These are phyloP conservation scores for Lottia gigantea DNA, from an alignment of 2,888 invertebrate species.

Conservation along the genomic window DNA sequence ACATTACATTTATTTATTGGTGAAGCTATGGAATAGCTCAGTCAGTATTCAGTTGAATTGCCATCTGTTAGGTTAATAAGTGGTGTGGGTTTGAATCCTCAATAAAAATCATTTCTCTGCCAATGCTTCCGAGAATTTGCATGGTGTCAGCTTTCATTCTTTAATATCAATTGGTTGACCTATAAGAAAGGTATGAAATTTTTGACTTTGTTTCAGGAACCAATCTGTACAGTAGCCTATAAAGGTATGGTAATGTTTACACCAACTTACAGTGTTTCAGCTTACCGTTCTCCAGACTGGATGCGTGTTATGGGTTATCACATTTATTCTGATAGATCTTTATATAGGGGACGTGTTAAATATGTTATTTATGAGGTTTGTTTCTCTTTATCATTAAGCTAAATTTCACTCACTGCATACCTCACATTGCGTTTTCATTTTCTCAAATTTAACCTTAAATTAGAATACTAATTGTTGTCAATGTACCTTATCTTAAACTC, in stretches of 20 bases:
- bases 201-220: slow-evolving; percentile 23
- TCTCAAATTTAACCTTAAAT: too few species aligned
- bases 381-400: too few species aligned
- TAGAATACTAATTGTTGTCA: too few species aligned
- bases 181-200: too few species aligned
- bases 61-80: too few species aligned
- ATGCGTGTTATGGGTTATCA: slow-evolving; percentile 25
- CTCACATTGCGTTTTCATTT: too few species aligned
- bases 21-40: too few species aligned
- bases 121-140: neutral
- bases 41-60: neutral
- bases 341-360: slow-evolving; percentile 12
- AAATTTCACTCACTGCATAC: too few species aligned
- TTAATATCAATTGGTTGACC: neutral
- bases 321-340: slow-evolving; percentile 13
- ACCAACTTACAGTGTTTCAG: slow-evolving; percentile 31
- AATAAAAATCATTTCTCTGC: too few species aligned
- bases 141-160: neutral
- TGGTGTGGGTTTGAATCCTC: too few species aligned
- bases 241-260: slow-evolving; percentile 29
- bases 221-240: slow-evolving; percentile 36
- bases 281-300: slow-evolving; percentile 33
- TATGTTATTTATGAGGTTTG: slow-evolving; percentile 19
- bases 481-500: too few species aligned
- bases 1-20: too few species aligned